These are phyloP conservation scores for Furcula furcula DNA, from an alignment of 2,888 invertebrate species.

Conservation along the genomic window DNA sequence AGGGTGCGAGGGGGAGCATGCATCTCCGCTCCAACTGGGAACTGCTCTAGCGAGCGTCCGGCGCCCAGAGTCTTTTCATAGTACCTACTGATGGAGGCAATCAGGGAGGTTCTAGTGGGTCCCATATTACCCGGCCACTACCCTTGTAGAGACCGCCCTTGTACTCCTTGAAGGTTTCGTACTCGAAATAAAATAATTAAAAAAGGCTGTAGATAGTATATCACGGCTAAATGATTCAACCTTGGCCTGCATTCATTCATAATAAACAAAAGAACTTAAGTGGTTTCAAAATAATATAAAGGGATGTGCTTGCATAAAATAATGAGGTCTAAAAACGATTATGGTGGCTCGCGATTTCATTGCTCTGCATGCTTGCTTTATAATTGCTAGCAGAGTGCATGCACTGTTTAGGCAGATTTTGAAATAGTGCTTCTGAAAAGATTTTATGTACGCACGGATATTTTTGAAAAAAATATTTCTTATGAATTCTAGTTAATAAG, in stretches of 20 bases:
- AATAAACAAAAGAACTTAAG: slow-evolving; percentile 23
- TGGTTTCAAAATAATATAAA: slow-evolving; percentile 25
- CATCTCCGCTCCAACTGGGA: too few relatives aligned
- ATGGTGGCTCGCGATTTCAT: slow-evolving; percentile 28
- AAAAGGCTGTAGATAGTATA: background rate
- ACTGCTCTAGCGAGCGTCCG: too few relatives aligned
- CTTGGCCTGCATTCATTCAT: slow-evolving; percentile 10
- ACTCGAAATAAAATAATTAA: too few relatives aligned
- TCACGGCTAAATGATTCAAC: background rate
- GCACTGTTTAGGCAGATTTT: slow-evolving; percentile 17
- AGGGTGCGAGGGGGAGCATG: too few relatives aligned
- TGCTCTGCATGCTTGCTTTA: slow-evolving; percentile 28
- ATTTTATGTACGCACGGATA: background rate
- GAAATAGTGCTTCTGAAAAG: slow-evolving; percentile 13
- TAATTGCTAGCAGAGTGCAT: slow-evolving; percentile 13
- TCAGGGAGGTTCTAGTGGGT: too few relatives aligned
- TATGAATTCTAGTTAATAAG: background rate
- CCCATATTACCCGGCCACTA: too few relatives aligned
- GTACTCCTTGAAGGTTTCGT: too few relatives aligned
- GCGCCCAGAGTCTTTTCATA: too few relatives aligned
- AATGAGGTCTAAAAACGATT: slow-evolving; percentile 27
- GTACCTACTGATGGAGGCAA: too few relatives aligned
- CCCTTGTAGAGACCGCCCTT: too few relatives aligned
- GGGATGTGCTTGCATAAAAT: slow-evolving; percentile 24
- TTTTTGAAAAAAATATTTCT: too few relatives aligned